These are phyloP conservation scores for Geothlypis trichas DNA, from an alignment of 2,113 vertebrate genomes.

Conservation along the genomic window DNA sequence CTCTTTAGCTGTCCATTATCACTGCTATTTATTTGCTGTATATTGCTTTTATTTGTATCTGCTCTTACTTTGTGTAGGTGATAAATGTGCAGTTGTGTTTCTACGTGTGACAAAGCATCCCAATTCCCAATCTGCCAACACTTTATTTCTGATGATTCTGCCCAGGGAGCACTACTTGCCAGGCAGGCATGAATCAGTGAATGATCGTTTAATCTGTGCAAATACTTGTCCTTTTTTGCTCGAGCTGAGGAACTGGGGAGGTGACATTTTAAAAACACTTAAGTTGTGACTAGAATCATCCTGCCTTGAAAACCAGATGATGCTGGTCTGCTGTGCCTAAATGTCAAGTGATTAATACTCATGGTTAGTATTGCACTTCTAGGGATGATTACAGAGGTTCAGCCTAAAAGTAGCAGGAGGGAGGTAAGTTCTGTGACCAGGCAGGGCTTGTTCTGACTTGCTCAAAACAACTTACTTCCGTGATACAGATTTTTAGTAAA, in stretches of 20 bases:
- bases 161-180: not conserved
- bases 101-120: not conserved
- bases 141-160: not conserved
- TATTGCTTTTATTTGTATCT: not conserved
- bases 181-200: not conserved
- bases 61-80: not conserved
- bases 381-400: not conserved
- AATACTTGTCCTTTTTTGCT: not conserved
- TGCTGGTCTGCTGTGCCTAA: not conserved
- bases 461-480: not conserved
- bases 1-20: not conserved
- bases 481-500: not conserved
- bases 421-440: not conserved
- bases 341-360: not conserved
- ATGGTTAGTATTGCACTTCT: not conserved
- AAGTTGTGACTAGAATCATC: not conserved
- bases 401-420: not conserved
- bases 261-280: not conserved
- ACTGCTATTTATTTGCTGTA: not conserved
- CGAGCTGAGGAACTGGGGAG: not conserved
- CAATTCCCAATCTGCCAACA: not conserved
- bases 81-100: not conserved
- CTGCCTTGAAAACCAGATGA: not conserved
- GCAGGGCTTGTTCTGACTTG: not conserved
- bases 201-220: not conserved